phyloP scores from a whole-genome alignment of 2,797 vertebrate genomes.

The Numenius phaeopus region DNA sequence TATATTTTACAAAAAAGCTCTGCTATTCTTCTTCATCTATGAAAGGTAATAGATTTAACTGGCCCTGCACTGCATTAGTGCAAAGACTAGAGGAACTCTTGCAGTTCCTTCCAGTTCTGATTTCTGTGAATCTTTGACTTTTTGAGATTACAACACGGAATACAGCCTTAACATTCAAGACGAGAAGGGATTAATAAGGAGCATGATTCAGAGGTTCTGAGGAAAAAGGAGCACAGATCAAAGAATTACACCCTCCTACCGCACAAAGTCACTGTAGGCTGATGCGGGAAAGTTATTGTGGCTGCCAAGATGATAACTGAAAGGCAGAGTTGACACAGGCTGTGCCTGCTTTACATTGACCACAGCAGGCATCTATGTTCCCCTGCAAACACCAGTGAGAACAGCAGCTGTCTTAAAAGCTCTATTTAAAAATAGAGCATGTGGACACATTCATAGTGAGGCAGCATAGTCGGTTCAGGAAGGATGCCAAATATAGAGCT shows the following conservation, averaged over 20 bases:
- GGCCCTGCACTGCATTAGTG: neutral
- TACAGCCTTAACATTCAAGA: neutral
- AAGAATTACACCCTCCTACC: neutral
- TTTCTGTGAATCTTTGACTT: neutral
- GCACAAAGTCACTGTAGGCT: neutral
- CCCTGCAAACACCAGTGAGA: neutral
- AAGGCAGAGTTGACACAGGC: neutral
- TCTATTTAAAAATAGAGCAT: neutral
- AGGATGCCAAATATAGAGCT: neutral
- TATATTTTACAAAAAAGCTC: neutral
- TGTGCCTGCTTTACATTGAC: neutral
- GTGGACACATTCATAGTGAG: neutral
- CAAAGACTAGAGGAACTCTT: neutral
- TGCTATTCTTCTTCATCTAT: neutral
- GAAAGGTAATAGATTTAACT: neutral
- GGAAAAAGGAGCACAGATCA: neutral
- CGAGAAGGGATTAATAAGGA: neutral
- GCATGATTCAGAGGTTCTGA: neutral
- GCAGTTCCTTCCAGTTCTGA: neutral
- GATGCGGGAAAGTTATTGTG: neutral
- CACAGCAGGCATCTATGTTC: neutral
- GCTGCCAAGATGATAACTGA: neutral
- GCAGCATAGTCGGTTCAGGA: neutral
- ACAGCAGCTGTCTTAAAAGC: neutral
- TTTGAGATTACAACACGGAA: neutral